These are phyloP conservation scores for Drosophila arizonae DNA, from an alignment of 1,140 invertebrate species.

Conservation along the genomic window DNA sequence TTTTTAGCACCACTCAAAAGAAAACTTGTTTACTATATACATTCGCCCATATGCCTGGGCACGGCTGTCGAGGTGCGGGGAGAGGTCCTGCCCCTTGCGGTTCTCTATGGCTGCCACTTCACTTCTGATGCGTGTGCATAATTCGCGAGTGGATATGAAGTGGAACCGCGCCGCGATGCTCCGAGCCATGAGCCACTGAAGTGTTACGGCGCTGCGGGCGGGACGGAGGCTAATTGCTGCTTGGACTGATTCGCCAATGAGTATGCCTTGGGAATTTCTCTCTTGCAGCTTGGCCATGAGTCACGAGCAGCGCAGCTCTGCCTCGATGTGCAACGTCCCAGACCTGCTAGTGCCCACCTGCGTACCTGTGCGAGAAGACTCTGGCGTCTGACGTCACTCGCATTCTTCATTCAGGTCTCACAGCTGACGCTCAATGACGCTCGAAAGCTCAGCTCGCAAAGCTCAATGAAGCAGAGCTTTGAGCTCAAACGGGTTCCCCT, in stretches of 20 bases:
- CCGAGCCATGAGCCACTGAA: slow-evolving; percentile 30
- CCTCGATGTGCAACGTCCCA: neutral
- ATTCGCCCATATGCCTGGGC: neutral
- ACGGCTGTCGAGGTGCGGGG: neutral
- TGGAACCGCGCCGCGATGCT: slow-evolving; percentile 44
- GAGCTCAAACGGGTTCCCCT: slow-evolving; percentile 44
- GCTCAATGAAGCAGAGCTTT: slow-evolving; percentile 28
- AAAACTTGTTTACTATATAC: slow-evolving; percentile 58
- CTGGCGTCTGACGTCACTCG: slow-evolving; percentile 54
- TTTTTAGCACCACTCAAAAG: slow-evolving; percentile 33
- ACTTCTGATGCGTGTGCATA: slow-evolving; percentile 71
- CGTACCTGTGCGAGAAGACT: neutral
- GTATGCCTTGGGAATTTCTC: slow-evolving; percentile 28
- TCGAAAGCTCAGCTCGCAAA: neutral
- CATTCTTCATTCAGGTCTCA: slow-evolving; percentile 35
- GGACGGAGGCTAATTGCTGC: slow-evolving; percentile 27
- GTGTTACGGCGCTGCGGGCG: slow-evolving; percentile 22
- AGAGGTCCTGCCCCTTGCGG: neutral
- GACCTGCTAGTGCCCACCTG: slow-evolving; percentile 20
- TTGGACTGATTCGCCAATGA: slow-evolving; percentile 21
- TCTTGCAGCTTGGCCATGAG: slow-evolving; percentile 8
- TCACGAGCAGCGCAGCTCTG: slow-evolving; percentile 6
- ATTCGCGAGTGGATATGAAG: slow-evolving; percentile 49
- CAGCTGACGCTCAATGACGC: slow-evolving; percentile 1
- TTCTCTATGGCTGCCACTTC: slow-evolving; percentile 44